Conservation (phyloP, 2,113 vertebrate species). For the Odontophorus gujanensis region DNA sequence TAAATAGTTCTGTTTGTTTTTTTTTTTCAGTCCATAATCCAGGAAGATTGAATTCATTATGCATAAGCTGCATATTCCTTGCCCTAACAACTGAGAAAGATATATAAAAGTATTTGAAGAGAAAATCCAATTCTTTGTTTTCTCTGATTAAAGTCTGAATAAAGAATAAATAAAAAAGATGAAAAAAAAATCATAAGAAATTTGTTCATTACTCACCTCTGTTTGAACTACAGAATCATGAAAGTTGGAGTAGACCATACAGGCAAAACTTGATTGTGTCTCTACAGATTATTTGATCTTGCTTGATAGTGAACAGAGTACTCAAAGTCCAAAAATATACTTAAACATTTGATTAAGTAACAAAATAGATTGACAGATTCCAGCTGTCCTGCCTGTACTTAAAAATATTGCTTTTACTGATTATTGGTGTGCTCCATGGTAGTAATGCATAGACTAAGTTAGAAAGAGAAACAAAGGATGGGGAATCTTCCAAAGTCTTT, state of each 20-base stretch:
- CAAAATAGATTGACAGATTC: not conserved
- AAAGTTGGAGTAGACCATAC: not conserved
- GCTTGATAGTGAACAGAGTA: not conserved
- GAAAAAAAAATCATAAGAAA: not conserved
- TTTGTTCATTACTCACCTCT: not conserved
- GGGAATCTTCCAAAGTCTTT: not conserved
- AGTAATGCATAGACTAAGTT: not conserved
- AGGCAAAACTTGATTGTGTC: not conserved
- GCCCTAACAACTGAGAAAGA: not conserved
- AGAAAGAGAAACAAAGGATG: not conserved
- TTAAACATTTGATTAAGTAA: not conserved
- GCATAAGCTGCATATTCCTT: not conserved
- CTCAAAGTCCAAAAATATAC: not conserved
- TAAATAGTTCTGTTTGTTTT: too few relatives aligned
- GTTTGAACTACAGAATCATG: not conserved
- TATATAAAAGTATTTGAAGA: not conserved
- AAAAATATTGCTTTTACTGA: not conserved
- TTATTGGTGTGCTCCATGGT: not conserved
- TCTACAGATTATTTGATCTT: not conserved
- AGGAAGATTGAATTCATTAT: conserved; percentile 1
- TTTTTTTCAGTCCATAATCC: not conserved
- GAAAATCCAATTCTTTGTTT: not conserved
- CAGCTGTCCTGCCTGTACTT: not conserved
- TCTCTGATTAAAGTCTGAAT: not conserved
- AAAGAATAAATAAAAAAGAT: too few relatives aligned